Evolutionary conservation across 2,888 invertebrate genomes (phyloP).

Genomic region (Poecilus cupreus): DNA sequence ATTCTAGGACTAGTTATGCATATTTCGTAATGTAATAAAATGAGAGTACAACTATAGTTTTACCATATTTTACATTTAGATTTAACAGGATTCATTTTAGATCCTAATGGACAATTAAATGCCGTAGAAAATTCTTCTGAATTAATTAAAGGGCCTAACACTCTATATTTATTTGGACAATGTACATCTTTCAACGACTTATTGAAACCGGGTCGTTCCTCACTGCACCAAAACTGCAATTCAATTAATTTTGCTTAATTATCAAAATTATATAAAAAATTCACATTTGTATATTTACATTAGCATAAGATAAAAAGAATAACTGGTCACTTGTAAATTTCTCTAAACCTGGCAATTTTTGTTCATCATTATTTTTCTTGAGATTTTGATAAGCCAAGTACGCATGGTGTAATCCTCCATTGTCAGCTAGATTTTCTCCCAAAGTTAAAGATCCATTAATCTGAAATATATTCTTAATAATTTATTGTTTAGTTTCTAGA

Average conservation of each 20-base stretch:
- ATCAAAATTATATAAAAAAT: not conserved
- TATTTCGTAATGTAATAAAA: too few species aligned
- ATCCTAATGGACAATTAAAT: slow-evolving; percentile 75
- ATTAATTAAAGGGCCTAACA: slow-evolving; percentile 82
- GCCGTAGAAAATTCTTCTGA: slow-evolving; percentile 82
- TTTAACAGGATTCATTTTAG: slow-evolving; percentile 76
- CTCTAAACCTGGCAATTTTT: slow-evolving; percentile 83
- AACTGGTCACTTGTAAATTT: slow-evolving; percentile 82
- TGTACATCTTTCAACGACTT: slow-evolving; percentile 83
- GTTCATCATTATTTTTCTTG: slow-evolving; percentile 76
- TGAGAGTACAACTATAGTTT: too few species aligned
- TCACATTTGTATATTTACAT: slow-evolving; percentile 76
- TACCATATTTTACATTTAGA: slow-evolving; percentile 76
- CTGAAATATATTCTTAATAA: slow-evolving; percentile 70
- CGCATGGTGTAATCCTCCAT: slow-evolving; percentile 86
- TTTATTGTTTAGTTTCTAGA: too few species aligned
- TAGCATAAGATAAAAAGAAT: slow-evolving; percentile 87
- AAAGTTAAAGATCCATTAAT: slow-evolving; percentile 84
- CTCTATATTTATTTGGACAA: slow-evolving; percentile 82
- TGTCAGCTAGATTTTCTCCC: slow-evolving; percentile 90
- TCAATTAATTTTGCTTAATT: not conserved
- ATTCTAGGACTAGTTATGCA: too few species aligned
- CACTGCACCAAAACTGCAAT: not conserved
- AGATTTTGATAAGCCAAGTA: slow-evolving; percentile 80
- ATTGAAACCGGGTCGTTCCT: slow-evolving; percentile 76